Conservation (phyloP, 1,140 invertebrate genomes). For the Neuroterus valhalla region DNA sequence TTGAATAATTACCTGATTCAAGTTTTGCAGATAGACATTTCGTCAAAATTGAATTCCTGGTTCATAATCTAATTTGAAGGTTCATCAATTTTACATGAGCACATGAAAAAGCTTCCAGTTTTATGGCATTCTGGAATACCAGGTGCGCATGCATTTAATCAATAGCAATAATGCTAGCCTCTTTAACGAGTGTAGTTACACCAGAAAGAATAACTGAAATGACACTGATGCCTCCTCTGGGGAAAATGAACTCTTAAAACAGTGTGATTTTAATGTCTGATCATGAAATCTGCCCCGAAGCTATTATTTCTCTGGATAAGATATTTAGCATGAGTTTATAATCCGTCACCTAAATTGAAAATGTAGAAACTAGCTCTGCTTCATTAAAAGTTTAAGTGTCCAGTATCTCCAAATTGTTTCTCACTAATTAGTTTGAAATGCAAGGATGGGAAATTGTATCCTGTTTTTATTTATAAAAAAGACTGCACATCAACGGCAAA, state of each 20-base stretch:
- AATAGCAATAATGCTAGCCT: constrained; percentile 21
- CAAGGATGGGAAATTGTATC: background rate
- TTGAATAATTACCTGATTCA: too few species aligned
- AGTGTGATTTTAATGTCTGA: background rate
- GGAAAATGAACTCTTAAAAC: background rate
- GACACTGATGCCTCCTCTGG: constrained; percentile 5
- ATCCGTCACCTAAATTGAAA: background rate
- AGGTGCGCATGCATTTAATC: constrained; percentile 24
- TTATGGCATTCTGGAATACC: constrained; percentile 1
- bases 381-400: constrained; percentile 9
- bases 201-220: constrained; percentile 16
- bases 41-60: background rate
- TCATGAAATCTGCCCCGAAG: background rate
- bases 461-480: background rate
- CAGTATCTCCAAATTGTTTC: background rate
- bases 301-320: background rate
- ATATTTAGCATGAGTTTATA: background rate
- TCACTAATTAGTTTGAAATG: constrained; percentile 8
- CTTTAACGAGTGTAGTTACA: constrained; percentile 9
- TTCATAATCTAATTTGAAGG: background rate
- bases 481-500: background rate
- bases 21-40: too few species aligned
- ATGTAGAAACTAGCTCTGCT: background rate
- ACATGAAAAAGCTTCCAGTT: constrained; percentile 9
- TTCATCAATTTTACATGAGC: constrained; percentile 18